A percentile compares a stretch with the other conserved stretches of the same genome.
Conservation (phyloP, 2,113 vertebrate species). For the Aptenodytes forsteri region DNA sequence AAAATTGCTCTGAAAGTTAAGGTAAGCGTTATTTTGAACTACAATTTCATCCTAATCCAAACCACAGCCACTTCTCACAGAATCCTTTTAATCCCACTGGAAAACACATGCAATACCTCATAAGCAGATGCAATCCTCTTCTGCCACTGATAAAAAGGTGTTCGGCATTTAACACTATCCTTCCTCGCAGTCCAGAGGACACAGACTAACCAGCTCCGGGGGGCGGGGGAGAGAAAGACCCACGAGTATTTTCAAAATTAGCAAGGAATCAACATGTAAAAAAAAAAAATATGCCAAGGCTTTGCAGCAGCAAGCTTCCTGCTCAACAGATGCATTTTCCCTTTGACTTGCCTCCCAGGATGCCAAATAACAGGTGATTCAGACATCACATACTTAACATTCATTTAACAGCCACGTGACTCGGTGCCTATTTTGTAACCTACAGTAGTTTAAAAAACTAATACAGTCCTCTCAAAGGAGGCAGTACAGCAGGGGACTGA, state of each 20-base stretch:
- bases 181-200: neutral
- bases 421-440: neutral
- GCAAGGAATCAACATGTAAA: fast-evolving
- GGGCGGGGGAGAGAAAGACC: neutral
- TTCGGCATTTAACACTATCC: neutral
- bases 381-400: neutral
- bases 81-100: neutral
- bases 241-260: neutral
- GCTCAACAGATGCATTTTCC: neutral
- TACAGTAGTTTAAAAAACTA: neutral
- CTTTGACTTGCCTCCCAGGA: neutral
- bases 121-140: constrained; percentile 49
- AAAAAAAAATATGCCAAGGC: neutral
- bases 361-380: neutral
- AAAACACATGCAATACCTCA: neutral
- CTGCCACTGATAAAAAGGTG: neutral
- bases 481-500: neutral
- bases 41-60: neutral
- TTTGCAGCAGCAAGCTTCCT: neutral
- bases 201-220: neutral
- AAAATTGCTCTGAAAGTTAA: neutral
- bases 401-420: neutral
- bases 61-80: neutral
- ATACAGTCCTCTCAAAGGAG: neutral
- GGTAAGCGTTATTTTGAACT: neutral